Percentiles rank a stretch among this genome's conserved stretches.
These are phyloP conservation scores for Crossaster papposus DNA, from an alignment of 53 echinoderm and acorn worm species.

Conservation along the genomic window DNA sequence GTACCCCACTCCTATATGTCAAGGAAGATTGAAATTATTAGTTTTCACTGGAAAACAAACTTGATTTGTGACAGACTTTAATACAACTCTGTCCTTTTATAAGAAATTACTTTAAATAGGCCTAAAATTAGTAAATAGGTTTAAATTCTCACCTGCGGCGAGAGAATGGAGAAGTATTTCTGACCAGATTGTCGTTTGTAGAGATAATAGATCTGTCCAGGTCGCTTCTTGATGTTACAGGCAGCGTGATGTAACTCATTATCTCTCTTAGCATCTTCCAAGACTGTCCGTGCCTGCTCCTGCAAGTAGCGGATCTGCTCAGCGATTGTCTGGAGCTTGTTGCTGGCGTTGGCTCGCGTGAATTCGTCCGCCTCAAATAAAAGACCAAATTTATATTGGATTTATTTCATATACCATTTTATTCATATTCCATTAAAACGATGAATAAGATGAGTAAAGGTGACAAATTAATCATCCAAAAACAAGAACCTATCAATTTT, in stretches of 20 bases:
- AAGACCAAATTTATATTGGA: background rate
- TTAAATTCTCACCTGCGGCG: constrained; percentile 70
- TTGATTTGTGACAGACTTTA: too few species aligned
- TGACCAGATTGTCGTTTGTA: constrained; percentile 89
- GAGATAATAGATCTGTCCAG: constrained; percentile 85
- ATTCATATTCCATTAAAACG: background rate
- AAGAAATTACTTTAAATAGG: too few species aligned
- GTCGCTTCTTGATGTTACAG: constrained; percentile 94
- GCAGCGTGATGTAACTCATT: constrained; percentile 92
- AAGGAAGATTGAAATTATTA: constrained; percentile 3
- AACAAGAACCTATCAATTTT: too few species aligned
- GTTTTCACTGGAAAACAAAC: background rate
- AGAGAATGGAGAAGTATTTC: constrained; percentile 90
- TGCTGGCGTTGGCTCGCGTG: constrained; percentile 85
- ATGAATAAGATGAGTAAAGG: too few species aligned
- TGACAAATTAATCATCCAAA: too few species aligned
- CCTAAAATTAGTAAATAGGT: background rate
- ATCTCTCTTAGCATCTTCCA: constrained; percentile 94
- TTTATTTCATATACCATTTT: background rate
- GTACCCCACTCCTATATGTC: constrained; percentile 91
- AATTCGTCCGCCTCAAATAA: constrained; percentile 90
- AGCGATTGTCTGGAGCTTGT: constrained; percentile 89
- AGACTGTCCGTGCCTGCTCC: constrained; percentile 81
- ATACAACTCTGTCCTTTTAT: too few species aligned
- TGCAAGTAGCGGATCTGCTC: constrained; percentile 92